Percentiles rank a stretch among this genome's conserved stretches.
These are phyloP conservation scores for Andrena flavipes DNA, from an alignment of 2,888 invertebrate genomes.

Conservation along the genomic window DNA sequence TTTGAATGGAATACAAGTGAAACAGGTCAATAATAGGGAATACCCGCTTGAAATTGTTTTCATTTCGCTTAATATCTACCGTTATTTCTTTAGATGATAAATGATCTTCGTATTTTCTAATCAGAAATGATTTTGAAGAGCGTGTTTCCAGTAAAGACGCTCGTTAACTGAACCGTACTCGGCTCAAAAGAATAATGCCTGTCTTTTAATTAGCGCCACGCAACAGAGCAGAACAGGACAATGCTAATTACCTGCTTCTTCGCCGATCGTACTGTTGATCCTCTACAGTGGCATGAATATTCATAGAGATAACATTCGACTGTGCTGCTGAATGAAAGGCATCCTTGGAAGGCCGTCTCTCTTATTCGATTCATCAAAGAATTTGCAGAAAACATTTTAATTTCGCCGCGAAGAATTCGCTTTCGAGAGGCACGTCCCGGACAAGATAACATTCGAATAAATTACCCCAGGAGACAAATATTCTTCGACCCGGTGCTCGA, in stretches of 20 bases:
- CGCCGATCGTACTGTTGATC: conserved; percentile 25
- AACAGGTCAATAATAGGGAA: background rate
- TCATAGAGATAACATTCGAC: conserved; percentile 24
- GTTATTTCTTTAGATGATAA: too few relatives aligned
- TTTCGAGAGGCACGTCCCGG: conserved; percentile 12
- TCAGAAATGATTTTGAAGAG: background rate
- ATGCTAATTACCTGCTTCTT: conserved; percentile 49
- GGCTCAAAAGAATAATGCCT: conserved; percentile 17
- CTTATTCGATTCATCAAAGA: conserved; percentile 3
- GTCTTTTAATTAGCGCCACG: conserved; percentile 49
- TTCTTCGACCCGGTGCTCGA: conserved; percentile 11
- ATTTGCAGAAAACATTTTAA: conserved; percentile 16
- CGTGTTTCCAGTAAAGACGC: background rate
- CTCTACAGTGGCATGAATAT: conserved; percentile 29
- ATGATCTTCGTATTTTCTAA: background rate
- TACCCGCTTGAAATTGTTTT: background rate
- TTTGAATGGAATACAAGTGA: background rate
- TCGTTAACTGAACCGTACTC: conserved; percentile 22
- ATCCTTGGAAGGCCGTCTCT: conserved; percentile 26
- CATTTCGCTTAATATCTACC: too few relatives aligned
- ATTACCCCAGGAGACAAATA: conserved; percentile 15
- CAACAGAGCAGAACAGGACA: conserved; percentile 46
- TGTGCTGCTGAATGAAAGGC: background rate
- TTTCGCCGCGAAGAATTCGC: background rate
- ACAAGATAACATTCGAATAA: conserved; percentile 27